A percentile compares a stretch with the other conserved stretches of the same genome.
Conservation (phyloP, 2,888 invertebrate species). For the Rhopalosiphum nymphaeae region DNA sequence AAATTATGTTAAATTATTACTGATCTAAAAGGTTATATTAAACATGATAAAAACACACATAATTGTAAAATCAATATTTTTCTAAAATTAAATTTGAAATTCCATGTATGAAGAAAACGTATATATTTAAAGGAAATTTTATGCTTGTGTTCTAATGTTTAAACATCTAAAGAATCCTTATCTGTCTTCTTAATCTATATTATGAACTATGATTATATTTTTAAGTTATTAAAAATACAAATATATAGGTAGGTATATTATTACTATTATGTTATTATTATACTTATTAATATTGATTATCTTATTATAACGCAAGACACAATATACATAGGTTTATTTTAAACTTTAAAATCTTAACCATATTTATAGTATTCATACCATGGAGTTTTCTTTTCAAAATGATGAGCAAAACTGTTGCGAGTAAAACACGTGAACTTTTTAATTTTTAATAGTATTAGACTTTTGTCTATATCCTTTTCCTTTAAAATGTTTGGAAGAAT, state of each 20-base stretch:
- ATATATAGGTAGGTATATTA: not conserved
- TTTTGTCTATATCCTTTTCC: slow-evolving; percentile 52
- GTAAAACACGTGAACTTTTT: slow-evolving; percentile 63
- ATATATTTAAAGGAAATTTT: not conserved
- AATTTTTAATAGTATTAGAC: slow-evolving; percentile 48
- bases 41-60: too few relatives aligned
- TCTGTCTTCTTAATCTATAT: not conserved
- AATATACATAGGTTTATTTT: not conserved
- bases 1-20: not conserved
- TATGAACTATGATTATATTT: not conserved
- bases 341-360: not conserved
- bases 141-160: not conserved
- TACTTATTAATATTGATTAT: not conserved
- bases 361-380: slow-evolving; percentile 20
- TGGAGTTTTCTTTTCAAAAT: slow-evolving; percentile 43
- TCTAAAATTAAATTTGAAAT: not conserved
- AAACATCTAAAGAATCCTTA: not conserved
- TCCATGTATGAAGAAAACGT: not conserved
- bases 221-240: not conserved
- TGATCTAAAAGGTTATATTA: too few relatives aligned
- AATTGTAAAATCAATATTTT: not conserved
- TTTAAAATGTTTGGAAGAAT: slow-evolving; percentile 61
- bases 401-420: slow-evolving; percentile 37
- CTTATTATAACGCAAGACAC: not conserved
- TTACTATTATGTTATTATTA: not conserved